A percentile compares a stretch with the other conserved stretches of the same genome.
phyloP scores from a whole-genome alignment of 2,888 invertebrate species.

The Auanema freiburgensis region DNA sequence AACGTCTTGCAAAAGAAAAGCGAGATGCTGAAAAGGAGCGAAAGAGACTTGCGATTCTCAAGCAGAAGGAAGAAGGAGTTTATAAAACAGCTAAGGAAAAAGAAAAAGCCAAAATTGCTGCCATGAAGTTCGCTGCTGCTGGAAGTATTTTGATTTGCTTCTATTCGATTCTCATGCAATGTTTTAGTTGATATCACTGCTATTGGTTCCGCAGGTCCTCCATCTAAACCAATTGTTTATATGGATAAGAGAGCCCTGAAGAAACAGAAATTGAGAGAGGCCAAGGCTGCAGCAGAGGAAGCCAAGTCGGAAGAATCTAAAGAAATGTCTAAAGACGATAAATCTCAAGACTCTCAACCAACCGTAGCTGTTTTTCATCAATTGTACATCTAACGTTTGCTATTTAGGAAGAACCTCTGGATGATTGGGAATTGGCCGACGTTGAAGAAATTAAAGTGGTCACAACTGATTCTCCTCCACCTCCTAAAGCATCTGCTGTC shows the following conservation, averaged over 20 bases:
- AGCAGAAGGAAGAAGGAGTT: conserved; percentile 93
- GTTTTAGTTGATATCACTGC: conserved; percentile 23
- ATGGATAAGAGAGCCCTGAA: conserved; percentile 26
- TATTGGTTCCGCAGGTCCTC: conserved; percentile 16
- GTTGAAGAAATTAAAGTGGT: conserved; percentile 62
- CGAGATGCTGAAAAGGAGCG: conserved; percentile 87
- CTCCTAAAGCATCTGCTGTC: not conserved
- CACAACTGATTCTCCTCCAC: conserved; percentile 4
- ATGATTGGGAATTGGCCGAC: conserved; percentile 65
- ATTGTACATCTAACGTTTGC: not conserved
- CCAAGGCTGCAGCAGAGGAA: conserved; percentile 14
- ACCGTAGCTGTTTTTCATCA: conserved; percentile 27
- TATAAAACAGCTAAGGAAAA: conserved; percentile 89
- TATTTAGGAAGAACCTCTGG: conserved; percentile 36
- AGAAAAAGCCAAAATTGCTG: conserved; percentile 82
- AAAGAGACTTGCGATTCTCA: conserved; percentile 88
- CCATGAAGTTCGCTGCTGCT: conserved; percentile 64
- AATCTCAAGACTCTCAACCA: conserved; percentile 19
- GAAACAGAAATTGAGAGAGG: conserved; percentile 19
- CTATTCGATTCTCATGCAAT: not conserved
- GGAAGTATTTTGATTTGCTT: conserved; percentile 32
- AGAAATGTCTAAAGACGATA: no score
- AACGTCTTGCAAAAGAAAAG: conserved; percentile 72
- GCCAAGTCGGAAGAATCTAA: not conserved
- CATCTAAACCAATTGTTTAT: conserved; percentile 36